phyloP scores from a whole-genome alignment of 2,113 vertebrate species.

The Emberiza fucata region DNA sequence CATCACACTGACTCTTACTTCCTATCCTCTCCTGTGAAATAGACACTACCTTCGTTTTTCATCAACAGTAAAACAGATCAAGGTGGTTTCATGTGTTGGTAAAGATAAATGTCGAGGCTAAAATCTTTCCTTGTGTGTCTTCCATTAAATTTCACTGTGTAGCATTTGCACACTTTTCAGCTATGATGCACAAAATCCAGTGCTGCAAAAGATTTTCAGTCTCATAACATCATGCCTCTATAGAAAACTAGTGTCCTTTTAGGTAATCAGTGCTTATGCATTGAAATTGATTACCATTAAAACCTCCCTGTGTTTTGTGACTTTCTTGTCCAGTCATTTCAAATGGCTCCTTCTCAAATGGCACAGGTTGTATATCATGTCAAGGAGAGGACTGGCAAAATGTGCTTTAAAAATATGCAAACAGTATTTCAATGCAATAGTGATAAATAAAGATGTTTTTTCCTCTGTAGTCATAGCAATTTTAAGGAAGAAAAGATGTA shows the following conservation, averaged over 20 bases:
- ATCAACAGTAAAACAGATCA: slow-evolving; percentile 47
- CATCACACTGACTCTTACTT: slow-evolving; percentile 63
- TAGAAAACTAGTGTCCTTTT: background rate
- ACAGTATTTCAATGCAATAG: background rate
- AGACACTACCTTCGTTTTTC: slow-evolving; percentile 56
- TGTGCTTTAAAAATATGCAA: background rate
- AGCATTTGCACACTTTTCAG: slow-evolving; percentile 8
- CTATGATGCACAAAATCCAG: background rate
- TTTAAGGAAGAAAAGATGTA: background rate
- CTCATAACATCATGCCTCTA: background rate
- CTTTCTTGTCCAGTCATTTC: background rate
- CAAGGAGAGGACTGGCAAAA: background rate
- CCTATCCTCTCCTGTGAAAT: slow-evolving; percentile 61
- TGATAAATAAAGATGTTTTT: background rate
- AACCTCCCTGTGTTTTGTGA: background rate
- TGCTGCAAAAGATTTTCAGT: background rate
- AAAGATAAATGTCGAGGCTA: slow-evolving; percentile 33
- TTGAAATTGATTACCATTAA: background rate
- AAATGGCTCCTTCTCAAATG: background rate
- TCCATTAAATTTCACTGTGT: slow-evolving; percentile 8
- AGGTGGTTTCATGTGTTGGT: slow-evolving; percentile 39
- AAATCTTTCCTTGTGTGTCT: slow-evolving; percentile 28
- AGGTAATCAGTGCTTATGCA: background rate
- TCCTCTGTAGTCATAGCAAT: background rate
- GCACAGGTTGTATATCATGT: background rate